Evolutionary conservation across 2,113 vertebrate species (phyloP), one percentile per base, ranked within the genome.

Genomic region (Catharus fuscescens): DNA sequence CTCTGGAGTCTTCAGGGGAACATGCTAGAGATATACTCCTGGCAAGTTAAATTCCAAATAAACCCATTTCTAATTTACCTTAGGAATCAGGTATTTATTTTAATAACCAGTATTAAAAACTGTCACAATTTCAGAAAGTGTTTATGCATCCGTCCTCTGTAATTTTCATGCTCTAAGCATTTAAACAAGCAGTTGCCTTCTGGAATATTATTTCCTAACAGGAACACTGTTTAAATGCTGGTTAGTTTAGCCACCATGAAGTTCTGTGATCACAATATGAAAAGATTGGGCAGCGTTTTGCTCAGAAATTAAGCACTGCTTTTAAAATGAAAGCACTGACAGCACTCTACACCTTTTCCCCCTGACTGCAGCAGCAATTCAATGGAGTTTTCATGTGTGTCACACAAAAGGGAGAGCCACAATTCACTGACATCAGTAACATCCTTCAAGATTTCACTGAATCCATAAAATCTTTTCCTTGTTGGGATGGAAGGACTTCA

Each of bases 1-100:
- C 95, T 93, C 96, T 84, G 36, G 96, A 95, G 95, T 74, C 83
- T 91, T 93, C 65, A 42, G 76, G 85, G 69, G 79, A 92, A 91
- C 83, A 80, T 73, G 48, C 74, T 62, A 86, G 64, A 95, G 45
- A 80, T 91, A 66, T 65, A 91, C 62, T 92, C 44, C 64, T 62
- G 48, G 36, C 80, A 81, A 92, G 60, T 65, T 79, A 82, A 88
- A 89, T 84, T 92, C 62, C 45, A 72, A 61, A 78, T 81, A 57
- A 76, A 84, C 79, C 8, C 10, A 70, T 69, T 94, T 86, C 50
- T 67, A n/a, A 25, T 69, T 93, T 69, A 73, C n/a, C 72, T 67
- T 83, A 80, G 62, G 32, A 80, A 65, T 76, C 13, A 15, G 36
- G 8, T 73, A 65, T 80, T 95, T 60, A 54, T 62, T 91, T 86